A percentile compares a stretch with the other conserved stretches of the same genome.
These are phyloP conservation scores for Bombyx mandarina DNA, from an alignment of 1,140 invertebrate genomes.

Conservation along the genomic window DNA sequence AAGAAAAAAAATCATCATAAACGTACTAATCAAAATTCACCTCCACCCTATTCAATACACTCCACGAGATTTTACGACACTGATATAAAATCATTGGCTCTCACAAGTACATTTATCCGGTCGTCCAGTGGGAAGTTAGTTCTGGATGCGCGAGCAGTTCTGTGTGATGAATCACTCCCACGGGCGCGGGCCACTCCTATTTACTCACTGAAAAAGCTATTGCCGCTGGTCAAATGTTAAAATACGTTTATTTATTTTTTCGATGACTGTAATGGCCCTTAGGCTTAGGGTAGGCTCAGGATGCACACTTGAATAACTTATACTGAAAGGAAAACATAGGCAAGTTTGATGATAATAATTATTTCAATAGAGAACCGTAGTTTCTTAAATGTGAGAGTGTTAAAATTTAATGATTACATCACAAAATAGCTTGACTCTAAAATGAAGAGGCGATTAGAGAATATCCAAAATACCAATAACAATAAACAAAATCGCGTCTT, in stretches of 20 bases:
- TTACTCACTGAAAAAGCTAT: slow-evolving; percentile 21
- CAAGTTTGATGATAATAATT: no score
- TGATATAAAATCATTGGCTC: slow-evolving; percentile 20
- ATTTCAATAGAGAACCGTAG: no score
- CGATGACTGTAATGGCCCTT: slow-evolving; percentile 2
- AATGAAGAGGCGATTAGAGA: no score
- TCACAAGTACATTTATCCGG: slow-evolving; percentile 15
- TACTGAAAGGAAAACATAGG: no score
- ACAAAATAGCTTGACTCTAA: no score
- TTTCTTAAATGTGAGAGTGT: no score
- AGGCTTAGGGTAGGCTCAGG: no score
- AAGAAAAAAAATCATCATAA: no score
- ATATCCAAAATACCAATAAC: slow-evolving; percentile 10
- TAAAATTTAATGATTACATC: no score
- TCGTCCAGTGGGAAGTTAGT: slow-evolving; percentile 19
- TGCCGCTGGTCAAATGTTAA: slow-evolving; percentile 13
- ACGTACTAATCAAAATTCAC: no score
- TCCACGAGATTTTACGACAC: slow-evolving; percentile 7
- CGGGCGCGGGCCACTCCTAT: slow-evolving; percentile 22
- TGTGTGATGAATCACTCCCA: slow-evolving; percentile 38
- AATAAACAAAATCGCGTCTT: slow-evolving; percentile 32
- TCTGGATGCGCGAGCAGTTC: slow-evolving; percentile 23
- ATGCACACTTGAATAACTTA: no score
- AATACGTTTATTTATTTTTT: slow-evolving; percentile 12
- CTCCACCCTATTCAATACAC: background rate